phyloP scores from a whole-genome alignment of 2,797 vertebrate genomes.

The Enteromius trimaculatus region DNA sequence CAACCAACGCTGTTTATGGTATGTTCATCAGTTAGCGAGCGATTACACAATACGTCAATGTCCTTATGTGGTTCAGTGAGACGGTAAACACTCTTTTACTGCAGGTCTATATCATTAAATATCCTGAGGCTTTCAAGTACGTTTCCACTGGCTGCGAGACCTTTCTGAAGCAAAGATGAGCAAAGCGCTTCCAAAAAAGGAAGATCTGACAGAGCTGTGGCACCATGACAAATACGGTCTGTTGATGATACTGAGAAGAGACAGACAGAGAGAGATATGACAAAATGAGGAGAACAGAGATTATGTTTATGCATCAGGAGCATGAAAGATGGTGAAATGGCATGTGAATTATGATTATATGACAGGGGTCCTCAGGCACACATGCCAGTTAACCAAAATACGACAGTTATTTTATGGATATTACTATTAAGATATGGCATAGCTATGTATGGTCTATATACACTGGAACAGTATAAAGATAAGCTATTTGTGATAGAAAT shows the following conservation, averaged over 20 bases:
- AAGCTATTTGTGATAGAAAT: background rate
- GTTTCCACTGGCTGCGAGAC: conserved; percentile 20
- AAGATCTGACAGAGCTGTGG: conserved; percentile 52
- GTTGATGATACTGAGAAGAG: conserved; percentile 25
- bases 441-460: background rate
- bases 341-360: conserved; percentile 17
- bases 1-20: background rate
- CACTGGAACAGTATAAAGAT: background rate
- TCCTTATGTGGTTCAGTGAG: conserved; percentile 9
- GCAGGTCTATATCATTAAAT: conserved; percentile 32
- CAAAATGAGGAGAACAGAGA: conserved; percentile 1
- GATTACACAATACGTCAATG: conserved; percentile 9
- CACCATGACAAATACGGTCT: conserved; percentile 37
- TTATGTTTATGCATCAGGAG: conserved; percentile 10
- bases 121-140: conserved; percentile 46
- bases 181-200: conserved; percentile 59
- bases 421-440: background rate
- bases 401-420: background rate
- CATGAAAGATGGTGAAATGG: background rate
- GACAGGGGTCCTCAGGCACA: conserved; percentile 7
- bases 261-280: conserved; percentile 16
- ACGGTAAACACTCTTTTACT: conserved; percentile 43
- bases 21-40: background rate
- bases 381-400: background rate
- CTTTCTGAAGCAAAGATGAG: conserved; percentile 53